Evolutionary conservation across 2,888 invertebrate species (phyloP).

Genomic region (Diaperis boleti): DNA sequence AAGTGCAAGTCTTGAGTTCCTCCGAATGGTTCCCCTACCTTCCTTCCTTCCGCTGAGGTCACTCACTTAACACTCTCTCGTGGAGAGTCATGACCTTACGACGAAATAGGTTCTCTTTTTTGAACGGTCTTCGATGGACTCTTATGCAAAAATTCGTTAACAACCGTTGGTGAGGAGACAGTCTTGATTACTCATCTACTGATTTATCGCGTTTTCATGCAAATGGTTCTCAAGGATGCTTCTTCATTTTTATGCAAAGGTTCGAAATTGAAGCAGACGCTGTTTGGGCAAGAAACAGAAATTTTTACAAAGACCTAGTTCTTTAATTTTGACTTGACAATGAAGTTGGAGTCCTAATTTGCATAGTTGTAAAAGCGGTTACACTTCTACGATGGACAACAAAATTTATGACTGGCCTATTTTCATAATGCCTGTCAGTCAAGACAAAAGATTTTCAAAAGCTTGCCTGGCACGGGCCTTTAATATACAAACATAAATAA

Average conservation of each 20-base stretch:
- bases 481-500: slow-evolving; percentile 2
- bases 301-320: slow-evolving; percentile 3
- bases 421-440: slow-evolving; percentile 6
- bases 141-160: slow-evolving; percentile 22
- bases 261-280: slow-evolving; percentile 17
- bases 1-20: slow-evolving; percentile 42
- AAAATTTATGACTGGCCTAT: slow-evolving; percentile 11
- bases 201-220: slow-evolving; percentile 29
- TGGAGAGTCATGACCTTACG: slow-evolving; percentile 58
- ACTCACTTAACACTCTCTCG: slow-evolving; percentile 57
- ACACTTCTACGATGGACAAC: slow-evolving; percentile 7
- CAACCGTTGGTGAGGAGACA: slow-evolving; percentile 4
- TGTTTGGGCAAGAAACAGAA: too few relatives aligned
- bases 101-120: slow-evolving; percentile 22
- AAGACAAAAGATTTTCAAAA: background rate
- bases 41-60: slow-evolving; percentile 62
- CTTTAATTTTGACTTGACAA: background rate
- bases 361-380: slow-evolving; percentile 20
- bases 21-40: slow-evolving; percentile 54
- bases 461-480: background rate
- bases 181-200: slow-evolving; percentile 29
- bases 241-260: slow-evolving; percentile 14
- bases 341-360: slow-evolving; percentile 7
- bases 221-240: slow-evolving; percentile 30
- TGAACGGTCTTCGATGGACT: background rate